phyloP scores from a whole-genome alignment of 2,888 invertebrate species.

The Schrankia costaestrigalis region DNA sequence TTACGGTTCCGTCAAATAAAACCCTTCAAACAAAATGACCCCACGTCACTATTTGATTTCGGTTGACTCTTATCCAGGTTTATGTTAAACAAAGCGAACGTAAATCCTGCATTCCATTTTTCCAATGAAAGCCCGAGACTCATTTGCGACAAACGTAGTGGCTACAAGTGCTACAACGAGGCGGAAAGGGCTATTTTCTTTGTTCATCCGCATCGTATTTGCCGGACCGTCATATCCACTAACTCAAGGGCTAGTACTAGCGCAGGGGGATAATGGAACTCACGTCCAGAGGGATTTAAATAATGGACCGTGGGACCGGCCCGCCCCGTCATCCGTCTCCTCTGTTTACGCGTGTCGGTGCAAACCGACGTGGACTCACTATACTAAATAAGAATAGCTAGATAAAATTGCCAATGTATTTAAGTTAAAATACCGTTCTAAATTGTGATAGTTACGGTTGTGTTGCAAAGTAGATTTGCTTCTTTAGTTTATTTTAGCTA shows the following conservation, averaged over 20 bases:
- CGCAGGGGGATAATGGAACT: constrained; percentile 58
- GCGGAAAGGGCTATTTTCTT: constrained; percentile 37
- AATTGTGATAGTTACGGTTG: background rate
- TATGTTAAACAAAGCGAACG: constrained; percentile 28
- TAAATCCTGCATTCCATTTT: constrained; percentile 21
- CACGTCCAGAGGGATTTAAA: constrained; percentile 68
- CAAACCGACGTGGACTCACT: constrained; percentile 40
- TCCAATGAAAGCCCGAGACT: constrained; percentile 12
- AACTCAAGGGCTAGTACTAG: constrained; percentile 39
- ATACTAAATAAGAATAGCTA: constrained; percentile 9
- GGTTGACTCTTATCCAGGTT: too few relatives aligned
- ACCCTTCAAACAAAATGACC: constrained; percentile 48
- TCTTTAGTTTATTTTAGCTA: too few relatives aligned
- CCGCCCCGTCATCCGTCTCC: constrained; percentile 39
- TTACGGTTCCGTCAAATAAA: constrained; percentile 58
- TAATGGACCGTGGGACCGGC: constrained; percentile 56
- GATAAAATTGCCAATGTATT: constrained; percentile 2
- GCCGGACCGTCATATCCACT: constrained; percentile 50
- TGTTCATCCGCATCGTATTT: constrained; percentile 47
- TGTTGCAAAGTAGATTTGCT: too few relatives aligned
- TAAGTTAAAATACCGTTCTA: background rate
- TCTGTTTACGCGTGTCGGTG: constrained; percentile 45
- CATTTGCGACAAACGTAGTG: constrained; percentile 17
- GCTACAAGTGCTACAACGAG: constrained; percentile 9
- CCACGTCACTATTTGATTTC: too few relatives aligned